Evolutionary conservation across 2,113 vertebrate species (phyloP).

Genomic region (Cyprinodon tularosa): DNA sequence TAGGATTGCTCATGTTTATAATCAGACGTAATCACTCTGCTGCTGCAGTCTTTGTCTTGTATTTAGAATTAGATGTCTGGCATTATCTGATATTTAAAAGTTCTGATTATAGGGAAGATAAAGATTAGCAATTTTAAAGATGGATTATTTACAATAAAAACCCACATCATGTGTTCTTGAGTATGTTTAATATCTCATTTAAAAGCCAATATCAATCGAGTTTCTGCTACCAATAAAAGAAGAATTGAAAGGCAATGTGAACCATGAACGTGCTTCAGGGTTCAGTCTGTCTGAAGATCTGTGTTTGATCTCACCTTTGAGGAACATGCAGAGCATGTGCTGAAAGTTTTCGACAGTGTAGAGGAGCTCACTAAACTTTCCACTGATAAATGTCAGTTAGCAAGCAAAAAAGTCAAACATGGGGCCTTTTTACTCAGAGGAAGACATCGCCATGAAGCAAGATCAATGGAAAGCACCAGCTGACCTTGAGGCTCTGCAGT

Average conservation of each 20-base stretch:
- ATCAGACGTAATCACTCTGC: not conserved
- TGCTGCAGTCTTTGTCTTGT: not conserved
- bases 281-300: not conserved
- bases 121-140: not conserved
- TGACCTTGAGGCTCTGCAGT: not conserved
- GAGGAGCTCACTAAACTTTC: not conserved
- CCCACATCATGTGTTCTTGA: not conserved
- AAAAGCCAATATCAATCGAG: not conserved
- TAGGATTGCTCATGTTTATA: not conserved
- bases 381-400: not conserved
- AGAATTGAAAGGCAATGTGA: not conserved
- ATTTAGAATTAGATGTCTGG: not conserved
- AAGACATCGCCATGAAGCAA: not conserved
- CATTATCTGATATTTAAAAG: not conserved
- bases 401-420: not conserved
- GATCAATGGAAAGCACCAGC: not conserved
- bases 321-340: not conserved
- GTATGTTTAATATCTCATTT: not conserved
- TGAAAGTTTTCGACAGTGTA: not conserved
- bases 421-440: not conserved
- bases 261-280: not conserved
- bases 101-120: not conserved
- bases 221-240: not conserved
- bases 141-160: not conserved
- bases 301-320: not conserved